Base-by-base conservation (phyloP, 2,797 vertebrate genomes). In the Enteromius paludinosus region DNA sequence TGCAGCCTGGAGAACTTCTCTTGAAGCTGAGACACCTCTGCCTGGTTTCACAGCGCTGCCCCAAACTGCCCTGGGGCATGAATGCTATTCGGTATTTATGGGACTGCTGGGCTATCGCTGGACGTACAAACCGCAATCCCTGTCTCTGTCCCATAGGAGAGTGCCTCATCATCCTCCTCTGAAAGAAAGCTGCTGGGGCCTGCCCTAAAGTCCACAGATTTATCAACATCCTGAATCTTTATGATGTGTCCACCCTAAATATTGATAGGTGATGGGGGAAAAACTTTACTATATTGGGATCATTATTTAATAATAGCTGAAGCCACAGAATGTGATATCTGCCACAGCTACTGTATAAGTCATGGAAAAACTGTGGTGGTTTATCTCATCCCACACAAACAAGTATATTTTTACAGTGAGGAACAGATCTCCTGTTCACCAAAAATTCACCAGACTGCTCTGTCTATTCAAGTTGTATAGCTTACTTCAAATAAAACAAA, bases 61-160 rank as follows among this genome's bases (percentile, higher is more conserved):
- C 93, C 74, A 87, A 92, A 93, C 92, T 85, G 91, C 93, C 93
- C 92, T 15, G 85, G 91, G 93, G 94, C 94, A 88, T 92, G 92
- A 94, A 95, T 94, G 92, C 92, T 92, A 93, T 91, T 87, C 84
- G 82, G 87, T 91, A 90, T 93, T 93, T 92, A 93, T 89, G 84
- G 89, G 90, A 85, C 64, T 86, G 81, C 61, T 74, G 82, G 79
- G 86, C 79, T 82, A 87, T 84, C 88, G 52, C 90, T 73, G 78
- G 79, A 89, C 89, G 88, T 91, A 84, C 59, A 85, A 77, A 75
- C 84, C 56, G 81, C 86, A 80, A 71, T 83, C 79, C 87, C 78
- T 83, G 85, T 86, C 84, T 83, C 66, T 59, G 84, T 83, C 75
- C 70, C 54, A 73, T 14, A 79, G 76, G 79, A 83, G 38, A 68